These are phyloP conservation scores for Eupelmus urozonus DNA, from an alignment of 2,888 invertebrate species.

Conservation along the genomic window DNA sequence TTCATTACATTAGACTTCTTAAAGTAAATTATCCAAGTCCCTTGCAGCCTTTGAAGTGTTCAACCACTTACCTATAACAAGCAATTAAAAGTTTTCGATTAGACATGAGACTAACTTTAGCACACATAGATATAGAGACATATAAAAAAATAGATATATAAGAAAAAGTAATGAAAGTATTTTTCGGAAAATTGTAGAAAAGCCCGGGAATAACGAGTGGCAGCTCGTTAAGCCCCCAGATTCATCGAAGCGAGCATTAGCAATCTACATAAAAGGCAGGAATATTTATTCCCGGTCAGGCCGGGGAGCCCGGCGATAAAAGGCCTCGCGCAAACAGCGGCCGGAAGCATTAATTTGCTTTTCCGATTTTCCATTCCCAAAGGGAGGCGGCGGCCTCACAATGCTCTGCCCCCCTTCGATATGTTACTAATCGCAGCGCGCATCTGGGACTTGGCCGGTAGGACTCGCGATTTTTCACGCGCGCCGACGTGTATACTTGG, in stretches of 20 bases:
- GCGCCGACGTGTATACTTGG: not conserved
- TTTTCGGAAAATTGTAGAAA: not conserved
- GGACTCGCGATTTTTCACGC: constrained; percentile 28
- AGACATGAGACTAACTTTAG: constrained; percentile 37
- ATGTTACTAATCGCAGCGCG: constrained; percentile 31
- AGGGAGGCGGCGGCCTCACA: not conserved
- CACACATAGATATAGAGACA: not conserved
- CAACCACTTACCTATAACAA: constrained; percentile 60
- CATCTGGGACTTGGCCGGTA: constrained; percentile 13
- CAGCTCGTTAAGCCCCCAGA: not conserved
- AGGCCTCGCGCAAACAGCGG: not conserved
- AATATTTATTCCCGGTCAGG: too few relatives aligned
- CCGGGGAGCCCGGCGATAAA: not conserved
- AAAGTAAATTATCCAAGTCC: constrained; percentile 59
- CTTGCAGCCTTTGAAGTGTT: constrained; percentile 53
- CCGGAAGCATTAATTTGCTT: constrained; percentile 45
- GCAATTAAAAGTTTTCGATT: constrained; percentile 60
- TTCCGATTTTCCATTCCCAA: constrained; percentile 34
- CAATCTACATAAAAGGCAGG: too few relatives aligned
- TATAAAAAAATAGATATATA: constrained; percentile 6
- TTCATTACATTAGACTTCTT: constrained; percentile 59
- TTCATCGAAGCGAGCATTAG: too few relatives aligned
- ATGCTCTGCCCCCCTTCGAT: not conserved
- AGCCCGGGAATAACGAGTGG: too few relatives aligned
- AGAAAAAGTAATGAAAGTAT: not conserved